These are phyloP conservation scores for Calyptommatus sinebrachiatus DNA, from an alignment of 2,113 vertebrate species.

Conservation along the genomic window DNA sequence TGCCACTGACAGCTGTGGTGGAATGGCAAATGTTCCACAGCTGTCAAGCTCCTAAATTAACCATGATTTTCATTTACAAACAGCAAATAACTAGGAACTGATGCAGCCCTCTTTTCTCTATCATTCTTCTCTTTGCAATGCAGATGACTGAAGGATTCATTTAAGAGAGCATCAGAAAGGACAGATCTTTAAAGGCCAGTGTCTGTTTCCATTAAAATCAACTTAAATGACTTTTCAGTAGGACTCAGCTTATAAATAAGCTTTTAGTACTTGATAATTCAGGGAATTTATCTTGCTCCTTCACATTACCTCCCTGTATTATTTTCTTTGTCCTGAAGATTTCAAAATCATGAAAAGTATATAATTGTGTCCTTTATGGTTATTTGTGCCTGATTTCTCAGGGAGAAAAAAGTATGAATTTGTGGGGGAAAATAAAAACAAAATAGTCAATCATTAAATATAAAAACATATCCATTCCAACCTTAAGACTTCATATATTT, in stretches of 20 bases:
- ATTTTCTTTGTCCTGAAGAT: background rate
- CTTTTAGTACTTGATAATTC: background rate
- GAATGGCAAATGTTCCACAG: constrained; percentile 69
- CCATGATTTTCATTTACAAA: constrained; percentile 70
- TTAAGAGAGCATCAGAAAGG: background rate
- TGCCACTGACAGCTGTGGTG: constrained; percentile 69
- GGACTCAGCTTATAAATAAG: constrained; percentile 30
- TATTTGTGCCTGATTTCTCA: background rate
- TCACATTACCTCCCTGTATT: background rate
- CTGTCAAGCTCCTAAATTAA: constrained; percentile 71
- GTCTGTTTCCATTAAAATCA: constrained; percentile 14
- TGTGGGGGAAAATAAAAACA: background rate
- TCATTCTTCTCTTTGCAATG: constrained; percentile 39
- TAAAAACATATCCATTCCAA: background rate
- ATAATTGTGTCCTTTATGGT: constrained; percentile 7
- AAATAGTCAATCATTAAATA: background rate
- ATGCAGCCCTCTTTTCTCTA: constrained; percentile 24
- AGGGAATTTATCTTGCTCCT: constrained; percentile 3
- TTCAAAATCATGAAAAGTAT: background rate
- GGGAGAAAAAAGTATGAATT: background rate
- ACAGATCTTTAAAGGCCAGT: constrained; percentile 14
- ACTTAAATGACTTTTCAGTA: background rate
- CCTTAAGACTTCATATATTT: background rate
- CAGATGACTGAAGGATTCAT: constrained; percentile 35
- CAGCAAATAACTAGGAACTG: constrained; percentile 60